Evolutionary conservation across 2,797 vertebrate species (phyloP).

Genomic region (Clangula hyemalis): DNA sequence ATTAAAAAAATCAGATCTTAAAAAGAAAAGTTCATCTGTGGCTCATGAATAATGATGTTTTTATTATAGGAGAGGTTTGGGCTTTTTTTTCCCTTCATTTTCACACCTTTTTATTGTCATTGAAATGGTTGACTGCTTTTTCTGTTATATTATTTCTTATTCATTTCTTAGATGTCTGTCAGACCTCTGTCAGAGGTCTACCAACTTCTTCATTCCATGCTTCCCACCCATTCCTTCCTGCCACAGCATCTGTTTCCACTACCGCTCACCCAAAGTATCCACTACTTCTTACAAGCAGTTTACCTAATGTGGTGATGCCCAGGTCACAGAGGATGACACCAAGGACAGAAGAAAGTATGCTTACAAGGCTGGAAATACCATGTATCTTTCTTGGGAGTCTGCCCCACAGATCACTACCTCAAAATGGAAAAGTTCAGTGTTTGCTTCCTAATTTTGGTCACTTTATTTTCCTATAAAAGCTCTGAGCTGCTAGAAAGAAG

Average conservation of each 20-base stretch:
- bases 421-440: neutral
- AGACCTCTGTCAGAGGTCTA: neutral
- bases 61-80: neutral
- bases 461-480: neutral
- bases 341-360: neutral
- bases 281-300: neutral
- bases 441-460: neutral
- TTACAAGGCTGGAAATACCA: neutral
- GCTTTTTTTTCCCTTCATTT: rapidly evolving
- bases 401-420: neutral
- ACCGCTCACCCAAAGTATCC: neutral
- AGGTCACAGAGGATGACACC: neutral
- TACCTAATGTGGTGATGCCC: neutral
- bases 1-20: conserved; percentile 25
- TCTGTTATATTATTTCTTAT: conserved; percentile 3
- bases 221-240: neutral
- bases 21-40: neutral
- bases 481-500: neutral
- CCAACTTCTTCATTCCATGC: rapidly evolving
- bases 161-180: neutral
- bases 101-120: neutral
- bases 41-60: neutral
- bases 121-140: conserved; percentile 29
- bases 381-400: neutral
- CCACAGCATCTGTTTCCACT: neutral